Conservation (phyloP, 2,888 invertebrate species). For the Polydrusus tereticollis region DNA sequence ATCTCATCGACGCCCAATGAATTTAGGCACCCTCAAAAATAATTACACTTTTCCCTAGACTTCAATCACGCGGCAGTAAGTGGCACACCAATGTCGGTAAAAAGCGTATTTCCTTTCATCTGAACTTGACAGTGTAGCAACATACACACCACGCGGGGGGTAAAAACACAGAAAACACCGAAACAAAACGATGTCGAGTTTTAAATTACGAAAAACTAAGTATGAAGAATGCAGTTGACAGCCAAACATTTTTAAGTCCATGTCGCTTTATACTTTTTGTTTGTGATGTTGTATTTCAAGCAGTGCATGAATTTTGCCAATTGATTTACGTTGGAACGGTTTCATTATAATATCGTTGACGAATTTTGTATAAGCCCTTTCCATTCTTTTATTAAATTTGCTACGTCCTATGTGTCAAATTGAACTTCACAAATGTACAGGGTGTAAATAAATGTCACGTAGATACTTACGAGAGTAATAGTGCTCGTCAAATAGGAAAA, state of each 20-base stretch:
- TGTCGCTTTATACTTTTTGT: conserved; percentile 38
- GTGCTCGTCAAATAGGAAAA: no score
- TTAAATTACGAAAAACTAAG: conserved; percentile 38
- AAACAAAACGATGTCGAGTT: conserved; percentile 35
- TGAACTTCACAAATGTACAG: no score
- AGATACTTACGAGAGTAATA: no score
- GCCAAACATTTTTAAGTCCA: conserved; percentile 36
- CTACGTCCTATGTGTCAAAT: no score
- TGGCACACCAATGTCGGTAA: conserved; percentile 1
- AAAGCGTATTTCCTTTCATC: conserved; percentile 27
- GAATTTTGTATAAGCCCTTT: no score
- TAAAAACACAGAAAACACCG: conserved; percentile 19
- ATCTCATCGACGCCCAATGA: no score
- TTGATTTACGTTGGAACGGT: background rate
- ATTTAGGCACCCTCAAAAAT: no score
- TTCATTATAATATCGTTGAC: background rate
- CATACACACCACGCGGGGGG: conserved; percentile 15
- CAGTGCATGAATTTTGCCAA: background rate
- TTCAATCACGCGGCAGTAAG: no score
- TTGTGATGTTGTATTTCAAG: conserved; percentile 34
- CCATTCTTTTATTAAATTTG: no score
- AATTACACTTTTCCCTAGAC: no score
- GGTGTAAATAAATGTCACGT: no score
- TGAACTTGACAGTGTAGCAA: conserved; percentile 8
- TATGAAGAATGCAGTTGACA: conserved; percentile 37